phyloP scores from a whole-genome alignment of 2,113 vertebrate species.

The Dipodomys stephensi region DNA sequence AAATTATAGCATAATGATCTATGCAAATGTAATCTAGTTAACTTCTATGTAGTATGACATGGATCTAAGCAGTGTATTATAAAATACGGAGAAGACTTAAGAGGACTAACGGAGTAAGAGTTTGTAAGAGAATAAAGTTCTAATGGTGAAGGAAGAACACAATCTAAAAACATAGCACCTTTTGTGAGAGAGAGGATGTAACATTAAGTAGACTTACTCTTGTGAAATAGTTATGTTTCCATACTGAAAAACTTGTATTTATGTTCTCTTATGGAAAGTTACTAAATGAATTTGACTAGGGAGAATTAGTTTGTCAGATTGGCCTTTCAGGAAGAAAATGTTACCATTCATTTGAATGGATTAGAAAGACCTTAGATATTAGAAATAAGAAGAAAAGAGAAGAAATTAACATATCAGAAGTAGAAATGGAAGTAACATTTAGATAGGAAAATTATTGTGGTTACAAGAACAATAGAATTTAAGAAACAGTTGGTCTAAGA shows the following conservation, averaged over 20 bases:
- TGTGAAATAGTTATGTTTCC: not conserved
- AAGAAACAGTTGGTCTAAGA: too few species aligned
- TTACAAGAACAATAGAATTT: too few species aligned
- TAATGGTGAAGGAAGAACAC: not conserved
- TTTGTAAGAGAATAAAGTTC: not conserved
- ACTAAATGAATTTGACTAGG: not conserved
- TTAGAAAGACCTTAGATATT: not conserved
- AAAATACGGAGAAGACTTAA: not conserved
- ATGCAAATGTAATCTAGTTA: too few species aligned
- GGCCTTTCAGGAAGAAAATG: not conserved
- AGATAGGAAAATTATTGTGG: too few species aligned
- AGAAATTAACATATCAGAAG: too few species aligned
- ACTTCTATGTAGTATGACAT: not conserved
- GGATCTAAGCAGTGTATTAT: not conserved
- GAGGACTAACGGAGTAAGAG: not conserved
- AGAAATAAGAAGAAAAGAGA: not conserved
- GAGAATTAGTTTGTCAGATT: not conserved
- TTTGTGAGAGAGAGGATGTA: not conserved
- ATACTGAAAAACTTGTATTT: not conserved
- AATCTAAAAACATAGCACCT: not conserved
- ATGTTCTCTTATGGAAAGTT: not conserved
- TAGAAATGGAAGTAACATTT: too few species aligned
- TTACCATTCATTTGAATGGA: not conserved
- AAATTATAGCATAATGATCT: not conserved
- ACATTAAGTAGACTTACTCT: not conserved